Base-by-base conservation (phyloP, 2,888 invertebrate genomes). In the Criorhina ranunculi region DNA sequence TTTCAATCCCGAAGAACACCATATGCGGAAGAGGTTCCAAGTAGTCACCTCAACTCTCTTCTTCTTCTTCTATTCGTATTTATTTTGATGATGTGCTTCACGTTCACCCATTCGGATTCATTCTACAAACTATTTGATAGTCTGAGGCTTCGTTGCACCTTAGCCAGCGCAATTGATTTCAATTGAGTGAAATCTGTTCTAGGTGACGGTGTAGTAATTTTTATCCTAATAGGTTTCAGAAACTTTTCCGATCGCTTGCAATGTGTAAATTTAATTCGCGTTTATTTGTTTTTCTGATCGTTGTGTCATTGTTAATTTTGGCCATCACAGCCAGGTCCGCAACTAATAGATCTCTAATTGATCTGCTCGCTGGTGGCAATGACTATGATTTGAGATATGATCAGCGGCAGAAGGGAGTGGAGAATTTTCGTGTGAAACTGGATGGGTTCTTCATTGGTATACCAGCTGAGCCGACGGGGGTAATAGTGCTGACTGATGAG, bases 331-430 rank as follows among this genome's bases (percentile, higher is more conserved):
- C 76, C 3, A 62, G 53, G 3, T 81, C 72, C 31, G 53, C 57
- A n/a, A 19, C 44, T 42, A 51, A 62, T 19, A 62, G 78, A 55
- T 83, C 83, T n/a, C 8, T 86, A 5, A 11, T 86, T 15, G 86
- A 86, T 66, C 7, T 67, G 17, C 51, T 86, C 1, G 31, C 55
- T 67, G 86, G 4, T 51, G 89, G 31, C 75, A 88, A 91, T 83
- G 89, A 91, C 76, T 91, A 92, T 85, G 90, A 91, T 59, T 86
- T 92, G 19, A 92, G 92, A 86, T 95, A 94, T 90, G 96, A 96
- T 91, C 96, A 96, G 89, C 92, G 96, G 6, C 96, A 96, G 90
- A 96, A 96, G 89, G 96, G 96, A 0, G 93, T 94, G 0, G 96
- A 95, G 88, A 96, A 96, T 92, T 94, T 94, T 86, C 93, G 95